Conservation (phyloP, 2,797 vertebrate species). For the Coracias cyanogaster region DNA sequence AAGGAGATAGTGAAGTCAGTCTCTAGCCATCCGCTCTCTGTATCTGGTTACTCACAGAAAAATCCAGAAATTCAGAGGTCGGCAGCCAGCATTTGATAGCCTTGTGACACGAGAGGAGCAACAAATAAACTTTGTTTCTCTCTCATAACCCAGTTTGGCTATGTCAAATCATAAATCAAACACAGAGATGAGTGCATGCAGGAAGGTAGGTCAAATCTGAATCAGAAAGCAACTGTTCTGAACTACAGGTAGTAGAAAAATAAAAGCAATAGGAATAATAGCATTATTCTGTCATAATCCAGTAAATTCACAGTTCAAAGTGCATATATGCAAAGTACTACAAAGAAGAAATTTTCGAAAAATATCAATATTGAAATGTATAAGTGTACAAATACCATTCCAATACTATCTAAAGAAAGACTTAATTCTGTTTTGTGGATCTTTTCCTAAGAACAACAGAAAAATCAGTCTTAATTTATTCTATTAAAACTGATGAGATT, state of each 20-base stretch:
- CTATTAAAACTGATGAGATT: background rate
- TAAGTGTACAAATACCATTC: background rate
- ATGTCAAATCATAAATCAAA: background rate
- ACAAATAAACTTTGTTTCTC: background rate
- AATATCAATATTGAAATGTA: background rate
- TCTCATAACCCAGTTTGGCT: background rate
- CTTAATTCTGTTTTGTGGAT: background rate
- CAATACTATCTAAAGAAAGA: background rate
- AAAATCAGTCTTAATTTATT: background rate
- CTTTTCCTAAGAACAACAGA: background rate
- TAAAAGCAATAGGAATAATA: background rate
- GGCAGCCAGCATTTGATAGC: background rate
- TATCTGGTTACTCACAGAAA: background rate
- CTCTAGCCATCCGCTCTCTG: accelerated
- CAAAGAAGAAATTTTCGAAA: background rate
- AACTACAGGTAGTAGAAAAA: background rate
- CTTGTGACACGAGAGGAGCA: background rate
- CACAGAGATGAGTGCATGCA: background rate
- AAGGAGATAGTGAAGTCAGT: background rate
- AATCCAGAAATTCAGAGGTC: background rate
- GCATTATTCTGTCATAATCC: background rate
- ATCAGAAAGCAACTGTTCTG: background rate
- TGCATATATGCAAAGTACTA: background rate
- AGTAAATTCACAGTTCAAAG: background rate
- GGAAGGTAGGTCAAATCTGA: background rate